These are phyloP conservation scores for Julus scanicus DNA, from an alignment of 2,888 invertebrate species.

Conservation along the genomic window DNA sequence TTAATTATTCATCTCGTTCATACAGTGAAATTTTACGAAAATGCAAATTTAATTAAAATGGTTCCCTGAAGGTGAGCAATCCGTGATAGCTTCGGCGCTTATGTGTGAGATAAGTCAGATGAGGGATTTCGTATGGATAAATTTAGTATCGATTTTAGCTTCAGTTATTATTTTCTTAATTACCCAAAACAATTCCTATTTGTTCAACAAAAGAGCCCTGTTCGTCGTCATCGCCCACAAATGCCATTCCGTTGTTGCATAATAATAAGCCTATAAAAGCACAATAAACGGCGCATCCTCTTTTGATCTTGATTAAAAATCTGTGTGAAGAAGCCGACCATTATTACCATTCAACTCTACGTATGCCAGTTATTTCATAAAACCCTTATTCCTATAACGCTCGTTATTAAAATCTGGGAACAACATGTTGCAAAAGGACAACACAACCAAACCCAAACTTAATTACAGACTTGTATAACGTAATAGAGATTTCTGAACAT, in stretches of 20 bases:
- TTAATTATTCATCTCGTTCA: neutral
- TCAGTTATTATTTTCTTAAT: slow-evolving; percentile 43
- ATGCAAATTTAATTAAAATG: slow-evolving; percentile 45
- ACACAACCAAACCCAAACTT: neutral
- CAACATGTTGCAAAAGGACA: neutral
- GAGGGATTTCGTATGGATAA: neutral
- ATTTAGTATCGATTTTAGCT: slow-evolving; percentile 7
- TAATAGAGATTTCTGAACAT: neutral
- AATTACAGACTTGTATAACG: neutral
- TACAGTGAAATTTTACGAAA: slow-evolving; percentile 5
- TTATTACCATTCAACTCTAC: neutral
- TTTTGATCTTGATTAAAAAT: slow-evolving; percentile 43
- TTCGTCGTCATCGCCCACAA: slow-evolving; percentile 24
- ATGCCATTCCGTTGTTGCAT: slow-evolving; percentile 14
- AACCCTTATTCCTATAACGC: neutral
- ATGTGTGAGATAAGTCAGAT: slow-evolving; percentile 1
- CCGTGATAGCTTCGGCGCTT: slow-evolving; percentile 45
- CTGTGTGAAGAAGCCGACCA: slow-evolving; percentile 45
- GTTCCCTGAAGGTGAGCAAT: slow-evolving; percentile 42
- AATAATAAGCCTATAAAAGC: slow-evolving; percentile 43
- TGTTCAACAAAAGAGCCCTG: slow-evolving; percentile 17
- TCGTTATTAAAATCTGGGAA: slow-evolving; percentile 22
- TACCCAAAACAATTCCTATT: slow-evolving; percentile 44
- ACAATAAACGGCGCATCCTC: slow-evolving; percentile 35
- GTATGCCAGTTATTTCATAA: neutral